Evolutionary conservation across 2,113 vertebrate genomes (phyloP).

Genomic region (Athene noctua): DNA sequence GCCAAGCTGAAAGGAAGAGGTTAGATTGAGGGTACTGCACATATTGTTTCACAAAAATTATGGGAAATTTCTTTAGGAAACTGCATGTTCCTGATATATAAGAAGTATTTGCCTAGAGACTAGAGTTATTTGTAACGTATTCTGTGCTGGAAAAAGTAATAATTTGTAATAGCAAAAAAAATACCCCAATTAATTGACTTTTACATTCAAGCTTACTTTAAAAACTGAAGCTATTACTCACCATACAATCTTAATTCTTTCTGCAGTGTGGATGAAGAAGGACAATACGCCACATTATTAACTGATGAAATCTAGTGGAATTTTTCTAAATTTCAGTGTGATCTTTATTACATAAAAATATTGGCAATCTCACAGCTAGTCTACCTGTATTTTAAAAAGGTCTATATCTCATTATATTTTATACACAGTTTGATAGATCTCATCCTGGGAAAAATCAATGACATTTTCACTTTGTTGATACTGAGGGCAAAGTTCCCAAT

Average conservation of each 20-base stretch:
- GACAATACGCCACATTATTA: background rate
- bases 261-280: background rate
- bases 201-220: background rate
- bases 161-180: background rate
- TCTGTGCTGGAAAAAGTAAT: background rate
- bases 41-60: background rate
- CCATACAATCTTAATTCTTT: background rate
- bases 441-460: background rate
- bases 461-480: background rate
- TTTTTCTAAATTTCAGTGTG: background rate
- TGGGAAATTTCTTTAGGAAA: conserved; percentile 3
- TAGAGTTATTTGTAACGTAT: background rate
- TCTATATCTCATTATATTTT: background rate
- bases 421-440: background rate
- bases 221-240: background rate
- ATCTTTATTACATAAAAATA: background rate
- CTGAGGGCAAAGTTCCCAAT: background rate
- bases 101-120: background rate
- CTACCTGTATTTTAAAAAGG: background rate
- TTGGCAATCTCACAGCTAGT: background rate
- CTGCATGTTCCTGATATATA: background rate
- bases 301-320: background rate
- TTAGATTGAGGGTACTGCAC: background rate
- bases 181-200: background rate
- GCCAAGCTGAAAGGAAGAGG: background rate